These are phyloP conservation scores for Alloscopus bannaensis DNA, from an alignment of 2,888 invertebrate genomes.

Conservation along the genomic window DNA sequence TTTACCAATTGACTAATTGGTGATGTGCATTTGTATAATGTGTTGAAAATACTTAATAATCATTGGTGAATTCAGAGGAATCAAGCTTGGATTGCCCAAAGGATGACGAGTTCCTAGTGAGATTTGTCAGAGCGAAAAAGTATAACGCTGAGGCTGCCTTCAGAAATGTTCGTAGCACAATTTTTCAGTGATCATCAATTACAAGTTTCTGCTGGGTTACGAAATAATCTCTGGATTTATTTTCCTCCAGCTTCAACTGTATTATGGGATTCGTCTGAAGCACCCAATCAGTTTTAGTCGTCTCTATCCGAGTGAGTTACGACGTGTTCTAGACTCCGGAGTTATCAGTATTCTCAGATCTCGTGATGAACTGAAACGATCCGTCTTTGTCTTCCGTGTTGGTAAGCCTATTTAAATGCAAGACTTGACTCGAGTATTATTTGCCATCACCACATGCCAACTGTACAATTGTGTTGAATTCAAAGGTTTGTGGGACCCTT, in stretches of 20 bases:
- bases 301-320: slow-evolving; percentile 35
- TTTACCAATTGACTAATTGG: not conserved
- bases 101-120: slow-evolving; percentile 45
- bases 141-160: slow-evolving; percentile 52
- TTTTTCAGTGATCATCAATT: not conserved
- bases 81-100: slow-evolving; percentile 36
- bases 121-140: slow-evolving; percentile 56
- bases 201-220: not conserved
- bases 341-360: slow-evolving; percentile 29
- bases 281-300: slow-evolving; percentile 30
- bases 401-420: slow-evolving; percentile 33
- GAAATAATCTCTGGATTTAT: not conserved
- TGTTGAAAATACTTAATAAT: not conserved
- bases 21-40: not conserved
- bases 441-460: not conserved
- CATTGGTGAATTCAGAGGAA: slow-evolving; percentile 26
- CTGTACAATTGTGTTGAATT: not conserved
- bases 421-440: not conserved
- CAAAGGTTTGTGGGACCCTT: slow-evolving; percentile 44
- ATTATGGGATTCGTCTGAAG: slow-evolving; percentile 43
- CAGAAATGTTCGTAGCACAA: slow-evolving; percentile 20
- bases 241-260: slow-evolving; percentile 34
- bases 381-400: slow-evolving; percentile 47
- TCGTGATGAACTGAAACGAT: slow-evolving; percentile 40
- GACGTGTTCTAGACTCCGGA: slow-evolving; percentile 45